phyloP scores from a whole-genome alignment of 2,797 vertebrate genomes.

The Pseudopleuronectes americanus region DNA sequence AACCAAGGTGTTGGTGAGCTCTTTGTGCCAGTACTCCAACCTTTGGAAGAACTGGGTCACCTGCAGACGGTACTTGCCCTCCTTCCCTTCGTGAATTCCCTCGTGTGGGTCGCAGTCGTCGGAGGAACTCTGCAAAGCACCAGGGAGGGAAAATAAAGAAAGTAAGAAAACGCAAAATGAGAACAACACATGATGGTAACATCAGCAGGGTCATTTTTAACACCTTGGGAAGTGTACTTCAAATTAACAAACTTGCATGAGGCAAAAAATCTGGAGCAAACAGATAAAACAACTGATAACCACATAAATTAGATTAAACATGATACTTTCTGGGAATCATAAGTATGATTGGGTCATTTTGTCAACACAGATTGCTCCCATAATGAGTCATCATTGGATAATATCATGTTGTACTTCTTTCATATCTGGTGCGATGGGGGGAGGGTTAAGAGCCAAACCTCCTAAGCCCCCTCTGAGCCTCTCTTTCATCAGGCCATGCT shows the following conservation, averaged over 20 bases:
- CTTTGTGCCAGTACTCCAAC: constrained; percentile 92
- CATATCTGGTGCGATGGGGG: constrained; percentile 59
- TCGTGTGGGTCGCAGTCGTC: constrained; percentile 91
- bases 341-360: constrained; percentile 16
- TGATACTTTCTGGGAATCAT: background rate
- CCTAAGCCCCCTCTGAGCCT: constrained; percentile 67
- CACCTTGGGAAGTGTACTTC: background rate
- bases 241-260: background rate
- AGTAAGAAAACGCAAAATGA: background rate
- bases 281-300: background rate
- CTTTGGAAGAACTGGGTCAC: constrained; percentile 91
- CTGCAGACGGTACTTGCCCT: constrained; percentile 90
- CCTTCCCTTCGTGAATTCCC: constrained; percentile 75
- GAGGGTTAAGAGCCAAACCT: constrained; percentile 58
- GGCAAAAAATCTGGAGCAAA: background rate
- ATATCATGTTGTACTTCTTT: constrained; percentile 56
- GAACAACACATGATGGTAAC: background rate
- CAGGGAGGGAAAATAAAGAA: background rate
- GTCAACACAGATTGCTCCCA: constrained; percentile 20
- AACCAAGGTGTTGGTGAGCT: constrained; percentile 89
- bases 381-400: constrained; percentile 33
- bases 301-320: background rate
- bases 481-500: constrained; percentile 78
- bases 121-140: constrained; percentile 85
- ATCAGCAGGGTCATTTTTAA: constrained; percentile 21